These are phyloP conservation scores for Clistopyga incitator DNA, from an alignment of 2,888 invertebrate genomes.

Conservation along the genomic window DNA sequence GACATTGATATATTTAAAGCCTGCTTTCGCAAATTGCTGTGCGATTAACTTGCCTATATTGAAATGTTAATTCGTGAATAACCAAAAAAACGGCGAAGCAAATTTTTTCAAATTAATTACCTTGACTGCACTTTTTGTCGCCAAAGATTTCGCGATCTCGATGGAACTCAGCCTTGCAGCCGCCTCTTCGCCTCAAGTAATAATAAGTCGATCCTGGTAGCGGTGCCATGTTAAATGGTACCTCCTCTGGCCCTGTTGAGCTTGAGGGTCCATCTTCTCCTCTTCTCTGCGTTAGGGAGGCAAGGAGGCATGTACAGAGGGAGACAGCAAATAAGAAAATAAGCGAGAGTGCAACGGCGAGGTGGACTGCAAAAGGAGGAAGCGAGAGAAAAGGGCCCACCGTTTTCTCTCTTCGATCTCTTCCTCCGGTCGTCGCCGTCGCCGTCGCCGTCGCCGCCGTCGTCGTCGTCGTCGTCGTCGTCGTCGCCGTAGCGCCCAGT, in stretches of 20 bases:
- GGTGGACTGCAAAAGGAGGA: neutral
- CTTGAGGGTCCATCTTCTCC: neutral
- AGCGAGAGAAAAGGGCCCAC: neutral
- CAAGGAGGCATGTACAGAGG: neutral
- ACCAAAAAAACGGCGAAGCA: too few relatives aligned
- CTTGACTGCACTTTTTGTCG: too few relatives aligned
- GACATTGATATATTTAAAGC: too few relatives aligned
- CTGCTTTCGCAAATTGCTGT: too few relatives aligned
- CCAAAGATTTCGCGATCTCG: too few relatives aligned
- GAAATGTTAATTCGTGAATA: too few relatives aligned
- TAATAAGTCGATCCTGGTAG: neutral
- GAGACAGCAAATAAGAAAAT: slow-evolving; percentile 2
- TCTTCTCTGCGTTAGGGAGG: neutral
- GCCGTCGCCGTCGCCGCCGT: neutral
- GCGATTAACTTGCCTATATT: too few relatives aligned
- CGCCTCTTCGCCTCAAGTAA: too few relatives aligned
- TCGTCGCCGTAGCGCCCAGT: neutral
- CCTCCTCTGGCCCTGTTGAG: neutral
- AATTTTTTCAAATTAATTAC: too few relatives aligned
- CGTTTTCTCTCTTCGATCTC: neutral
- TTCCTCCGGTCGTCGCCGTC: neutral
- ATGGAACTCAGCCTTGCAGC: too few relatives aligned
- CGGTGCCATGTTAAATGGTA: neutral
- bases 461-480: neutral
- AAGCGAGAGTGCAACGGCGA: neutral